Conservation (phyloP, 2,888 invertebrate species). For the Acanthosepion pharaonis region DNA sequence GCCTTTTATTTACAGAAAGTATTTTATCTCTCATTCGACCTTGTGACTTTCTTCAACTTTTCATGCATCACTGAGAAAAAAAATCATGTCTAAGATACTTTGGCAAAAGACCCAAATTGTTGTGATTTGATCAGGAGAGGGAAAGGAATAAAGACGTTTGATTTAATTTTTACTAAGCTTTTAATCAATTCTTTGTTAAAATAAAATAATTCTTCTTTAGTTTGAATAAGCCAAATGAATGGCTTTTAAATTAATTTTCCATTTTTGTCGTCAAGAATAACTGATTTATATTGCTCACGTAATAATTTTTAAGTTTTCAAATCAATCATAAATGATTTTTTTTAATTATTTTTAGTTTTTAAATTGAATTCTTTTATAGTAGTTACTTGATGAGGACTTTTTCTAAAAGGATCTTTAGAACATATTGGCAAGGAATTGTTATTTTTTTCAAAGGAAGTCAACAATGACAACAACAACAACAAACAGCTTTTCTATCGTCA, state of each 20-base stretch:
- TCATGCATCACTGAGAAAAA: neutral
- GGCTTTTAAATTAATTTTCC: neutral
- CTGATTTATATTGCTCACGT: neutral
- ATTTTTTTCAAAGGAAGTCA: too few species aligned
- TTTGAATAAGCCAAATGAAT: neutral
- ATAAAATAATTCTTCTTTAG: neutral
- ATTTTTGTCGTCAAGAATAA: neutral
- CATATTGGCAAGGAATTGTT: neutral
- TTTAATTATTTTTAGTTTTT: slow-evolving; percentile 1
- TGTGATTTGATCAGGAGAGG: neutral
- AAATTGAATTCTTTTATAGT: neutral
- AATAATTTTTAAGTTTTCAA: neutral
- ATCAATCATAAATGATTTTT: neutral
- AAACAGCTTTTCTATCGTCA: neutral
- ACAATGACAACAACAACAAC: too few species aligned
- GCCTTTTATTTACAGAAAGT: neutral
- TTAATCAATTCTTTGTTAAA: slow-evolving; percentile 16
- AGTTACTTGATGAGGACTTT: neutral
- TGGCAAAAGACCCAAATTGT: neutral
- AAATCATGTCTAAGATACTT: neutral
- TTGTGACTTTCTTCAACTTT: neutral
- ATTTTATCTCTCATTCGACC: neutral
- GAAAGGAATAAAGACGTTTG: neutral
- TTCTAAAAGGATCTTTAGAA: neutral
- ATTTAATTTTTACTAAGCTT: neutral